A percentile compares a stretch with the other conserved stretches of the same genome.
These are phyloP conservation scores for Phoeniculus purpureus DNA, from an alignment of 2,797 vertebrate genomes.

Conservation along the genomic window DNA sequence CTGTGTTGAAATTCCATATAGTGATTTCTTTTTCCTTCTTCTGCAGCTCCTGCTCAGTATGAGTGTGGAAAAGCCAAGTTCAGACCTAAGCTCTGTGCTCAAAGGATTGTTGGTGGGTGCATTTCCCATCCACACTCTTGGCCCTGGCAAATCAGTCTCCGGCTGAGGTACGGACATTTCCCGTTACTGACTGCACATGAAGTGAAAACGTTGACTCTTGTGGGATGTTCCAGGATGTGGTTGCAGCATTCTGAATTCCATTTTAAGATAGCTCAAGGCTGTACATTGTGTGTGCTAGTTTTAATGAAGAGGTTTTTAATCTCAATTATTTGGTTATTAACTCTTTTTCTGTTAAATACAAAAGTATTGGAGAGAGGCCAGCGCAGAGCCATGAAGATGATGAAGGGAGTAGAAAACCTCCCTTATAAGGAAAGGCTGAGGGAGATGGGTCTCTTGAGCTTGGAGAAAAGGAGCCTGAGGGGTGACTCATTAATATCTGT, in stretches of 20 bases:
- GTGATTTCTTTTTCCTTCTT: not conserved
- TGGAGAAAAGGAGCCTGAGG: too few species aligned
- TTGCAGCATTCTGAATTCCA: not conserved
- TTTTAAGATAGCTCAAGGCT: not conserved
- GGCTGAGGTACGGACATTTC: slow-evolving; percentile 80
- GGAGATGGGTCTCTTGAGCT: too few species aligned
- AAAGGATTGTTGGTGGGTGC: slow-evolving; percentile 93
- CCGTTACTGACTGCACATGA: not conserved
- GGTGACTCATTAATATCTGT: too few species aligned
- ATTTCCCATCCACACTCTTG: slow-evolving; percentile 88
- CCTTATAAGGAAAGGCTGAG: too few species aligned
- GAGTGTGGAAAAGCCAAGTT: slow-evolving; percentile 83
- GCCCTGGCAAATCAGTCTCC: slow-evolving; percentile 97
- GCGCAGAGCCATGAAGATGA: too few species aligned
- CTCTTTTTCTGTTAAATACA: too few species aligned
- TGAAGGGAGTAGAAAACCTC: too few species aligned
- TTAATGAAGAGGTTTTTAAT: not conserved
- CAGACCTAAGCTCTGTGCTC: slow-evolving; percentile 86
- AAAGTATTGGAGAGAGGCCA: too few species aligned
- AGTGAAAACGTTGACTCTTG: not conserved
- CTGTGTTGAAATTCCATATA: not conserved
- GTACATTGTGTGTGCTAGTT: not conserved
- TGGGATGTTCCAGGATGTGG: not conserved
- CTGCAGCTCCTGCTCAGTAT: slow-evolving; percentile 54
- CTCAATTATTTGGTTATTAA: too few species aligned